These are phyloP conservation scores for Peromyscus maniculatus DNA, from an alignment of 2,113 vertebrate species.

Conservation along the genomic window DNA sequence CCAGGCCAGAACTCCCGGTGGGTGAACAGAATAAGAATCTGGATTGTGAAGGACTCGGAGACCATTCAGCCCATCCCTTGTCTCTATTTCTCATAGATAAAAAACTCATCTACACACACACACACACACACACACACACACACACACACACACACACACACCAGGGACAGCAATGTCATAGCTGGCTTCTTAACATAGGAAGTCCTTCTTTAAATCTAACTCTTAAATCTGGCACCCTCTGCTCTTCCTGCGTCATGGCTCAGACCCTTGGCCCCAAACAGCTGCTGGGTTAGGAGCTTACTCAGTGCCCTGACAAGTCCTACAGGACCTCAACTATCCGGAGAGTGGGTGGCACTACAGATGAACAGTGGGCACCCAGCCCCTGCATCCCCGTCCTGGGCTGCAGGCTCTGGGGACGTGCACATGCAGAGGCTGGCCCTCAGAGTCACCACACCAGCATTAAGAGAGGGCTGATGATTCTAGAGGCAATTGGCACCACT, in stretches of 20 bases:
- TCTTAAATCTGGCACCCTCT: background rate
- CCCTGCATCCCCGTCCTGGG: fast-evolving
- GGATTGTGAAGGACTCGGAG: background rate
- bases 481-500: constrained; percentile 44
- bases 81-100: background rate
- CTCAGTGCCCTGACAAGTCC: fast-evolving
- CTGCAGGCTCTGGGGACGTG: background rate
- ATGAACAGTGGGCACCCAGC: background rate
- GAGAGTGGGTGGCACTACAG: background rate
- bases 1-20: background rate
- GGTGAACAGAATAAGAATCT: background rate
- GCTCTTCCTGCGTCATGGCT: background rate
- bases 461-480: background rate
- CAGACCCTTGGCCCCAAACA: background rate
- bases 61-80: too few relatives aligned
- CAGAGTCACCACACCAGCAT: background rate
- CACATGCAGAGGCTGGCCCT: background rate
- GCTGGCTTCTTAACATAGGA: too few relatives aligned
- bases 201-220: background rate
- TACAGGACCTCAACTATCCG: background rate
- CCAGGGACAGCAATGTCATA: background rate
- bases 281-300: background rate
- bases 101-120: background rate
- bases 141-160: background rate
- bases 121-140: background rate